Base-by-base conservation (phyloP, 30 jellyfish, hydroid and myxozoan species). In the Hydractinia echinata region DNA sequence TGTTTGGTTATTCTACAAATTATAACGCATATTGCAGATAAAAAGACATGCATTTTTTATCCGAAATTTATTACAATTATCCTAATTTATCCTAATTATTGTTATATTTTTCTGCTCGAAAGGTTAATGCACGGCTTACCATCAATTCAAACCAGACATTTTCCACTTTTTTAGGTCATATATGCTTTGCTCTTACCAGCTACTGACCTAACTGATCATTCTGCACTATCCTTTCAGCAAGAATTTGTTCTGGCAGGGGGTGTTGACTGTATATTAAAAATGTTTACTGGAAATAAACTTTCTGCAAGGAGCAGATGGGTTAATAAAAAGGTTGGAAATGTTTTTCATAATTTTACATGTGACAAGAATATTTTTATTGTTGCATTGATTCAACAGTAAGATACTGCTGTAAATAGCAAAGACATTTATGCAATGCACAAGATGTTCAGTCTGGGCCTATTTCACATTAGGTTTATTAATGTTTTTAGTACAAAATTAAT, bases 211-310 rank as follows among this genome's bases (percentile, higher is more conserved):
- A 64, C 79, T 20, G 83, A 83, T 18, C 94, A 88, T 51, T 51
- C 67, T 54, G 69, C 99, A 16, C 51, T 90, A 20, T 69, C 84
- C 49, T 94, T 94, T 61, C 99, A 94, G 92, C 95, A 79, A 44
- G 93, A 88, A 66, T 87, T 94, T 67, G 77, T 94, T 7, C 79
- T 84, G 84, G 99, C 99, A 50, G 99, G 99, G 54, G 99, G 99
- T 6, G 87, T 88, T 66, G 76, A 94, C 10, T 85, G 97, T 11
- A 93, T 94, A 15, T 58, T 84, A 10, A 88, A 83, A 58, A 82
- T 94, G 96, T 78, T 94, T 72, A 84, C 96, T 48, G 83, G 81
- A 62, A 84, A 66, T 21, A 76, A n/a, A 76, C 19, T 94, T 94
- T 67, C 67, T 94, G 68, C 67, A 68, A 7, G 86, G 87, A 51